Evolutionary conservation across 2,797 vertebrate species (phyloP), one percentile per base, ranked within the genome.

Genomic region (Loriculus beryllinus): DNA sequence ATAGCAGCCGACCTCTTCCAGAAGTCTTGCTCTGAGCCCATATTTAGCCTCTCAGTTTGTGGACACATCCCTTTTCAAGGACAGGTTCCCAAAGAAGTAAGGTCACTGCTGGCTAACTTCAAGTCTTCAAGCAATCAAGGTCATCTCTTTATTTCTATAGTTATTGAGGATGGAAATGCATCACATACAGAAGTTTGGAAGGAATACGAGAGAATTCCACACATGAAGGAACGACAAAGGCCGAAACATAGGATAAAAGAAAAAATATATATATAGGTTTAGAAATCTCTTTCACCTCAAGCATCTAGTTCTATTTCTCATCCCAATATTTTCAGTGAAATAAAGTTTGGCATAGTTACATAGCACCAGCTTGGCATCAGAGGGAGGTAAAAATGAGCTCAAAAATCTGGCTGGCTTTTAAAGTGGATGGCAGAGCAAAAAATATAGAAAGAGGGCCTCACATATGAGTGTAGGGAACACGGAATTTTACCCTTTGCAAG

Each of bases 401-500:
- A 82, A 52, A 88, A 77, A n/a, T 28, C 63, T 93, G 83, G 43
- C 87, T 83, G 68, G 57, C 25, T 84, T 88, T 80, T 62, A 56
- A 3, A 90, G 59, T 12, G 33, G 60, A 92, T 37, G 70, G 65
- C 26, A 88, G 47, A 82, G 28, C 29, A 52, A 64, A 64, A 90
- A 82, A 47, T 52, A 70, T 35, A 88, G 49, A 72, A 67, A 82
- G n/a, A 79, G 16, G 56, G 65, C 26, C 35, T 63, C 63, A 83
- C 22, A 39, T 16, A 18, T 7, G 26, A 82, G 48, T 4, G 48
- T 12, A 45, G 28, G 14, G 51, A 87, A 88, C 18, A 31, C 22
- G 47, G 7, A 65, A 74, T 74, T 97, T 98, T 97, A 99, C 99
- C 99, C 98, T 86, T 96, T 98, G 89, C 98, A 98, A 88, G 99